phyloP scores from a whole-genome alignment of 2,113 vertebrate genomes.

The Dissostichus mawsoni region DNA sequence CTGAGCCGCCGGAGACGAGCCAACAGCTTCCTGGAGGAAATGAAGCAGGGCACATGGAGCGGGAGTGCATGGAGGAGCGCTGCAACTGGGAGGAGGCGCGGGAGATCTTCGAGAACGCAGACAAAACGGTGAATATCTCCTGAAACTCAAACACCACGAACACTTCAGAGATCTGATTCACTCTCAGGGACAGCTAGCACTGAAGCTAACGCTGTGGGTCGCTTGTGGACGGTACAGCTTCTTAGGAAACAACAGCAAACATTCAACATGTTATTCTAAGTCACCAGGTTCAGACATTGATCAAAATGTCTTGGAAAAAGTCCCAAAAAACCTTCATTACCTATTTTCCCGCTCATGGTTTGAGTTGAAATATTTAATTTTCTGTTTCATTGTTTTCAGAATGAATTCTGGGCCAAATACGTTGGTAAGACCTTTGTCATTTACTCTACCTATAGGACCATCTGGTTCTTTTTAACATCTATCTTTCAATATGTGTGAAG shows the following conservation, averaged over 20 bases:
- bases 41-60: constrained; percentile 89
- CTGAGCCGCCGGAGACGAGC: constrained; percentile 86
- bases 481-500: too few species aligned
- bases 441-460: too few species aligned
- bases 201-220: too few species aligned
- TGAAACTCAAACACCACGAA: neutral
- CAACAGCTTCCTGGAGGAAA: constrained; percentile 88
- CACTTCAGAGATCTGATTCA: too few species aligned
- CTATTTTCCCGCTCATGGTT: neutral
- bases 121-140: constrained; percentile 84
- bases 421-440: constrained; percentile 82
- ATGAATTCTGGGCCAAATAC: constrained; percentile 91
- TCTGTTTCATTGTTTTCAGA: constrained; percentile 74
- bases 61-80: constrained; percentile 91
- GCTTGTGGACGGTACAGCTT: too few species aligned
- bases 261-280: too few species aligned
- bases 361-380: neutral
- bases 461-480: neutral
- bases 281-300: too few species aligned
- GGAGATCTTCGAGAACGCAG: constrained; percentile 90
- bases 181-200: too few species aligned
- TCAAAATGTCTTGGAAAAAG: too few species aligned
- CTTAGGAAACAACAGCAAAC: too few species aligned
- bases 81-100: constrained; percentile 91
- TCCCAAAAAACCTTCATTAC: neutral